A percentile compares a stretch with the other conserved stretches of the same genome.
These are phyloP conservation scores for Galaxea fascicularis DNA, from an alignment of 92 coral and sea anemone species.

Conservation along the genomic window DNA sequence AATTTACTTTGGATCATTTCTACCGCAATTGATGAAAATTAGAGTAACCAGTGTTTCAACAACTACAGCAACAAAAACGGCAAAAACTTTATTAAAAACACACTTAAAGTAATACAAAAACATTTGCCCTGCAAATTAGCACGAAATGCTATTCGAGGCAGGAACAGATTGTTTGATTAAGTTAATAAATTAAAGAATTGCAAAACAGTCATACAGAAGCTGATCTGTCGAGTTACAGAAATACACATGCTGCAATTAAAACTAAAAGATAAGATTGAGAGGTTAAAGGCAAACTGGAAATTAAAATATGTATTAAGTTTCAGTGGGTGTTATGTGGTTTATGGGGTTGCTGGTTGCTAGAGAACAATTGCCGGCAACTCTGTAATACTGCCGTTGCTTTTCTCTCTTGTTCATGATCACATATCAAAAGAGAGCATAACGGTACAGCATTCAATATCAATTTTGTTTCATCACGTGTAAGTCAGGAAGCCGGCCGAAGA, in stretches of 20 bases:
- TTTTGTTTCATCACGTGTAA: background rate
- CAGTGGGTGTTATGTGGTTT: background rate
- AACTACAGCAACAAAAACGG: background rate
- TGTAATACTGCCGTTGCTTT: background rate
- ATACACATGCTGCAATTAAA: no score
- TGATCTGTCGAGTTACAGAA: no score
- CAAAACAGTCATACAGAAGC: no score
- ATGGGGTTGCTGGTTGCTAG: background rate
- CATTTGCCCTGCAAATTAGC: no score
- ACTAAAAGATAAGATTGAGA: no score
- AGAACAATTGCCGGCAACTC: background rate
- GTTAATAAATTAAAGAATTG: no score
- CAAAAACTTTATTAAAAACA: no score
- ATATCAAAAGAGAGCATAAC: background rate
- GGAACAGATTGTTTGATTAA: no score
- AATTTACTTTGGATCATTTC: background rate
- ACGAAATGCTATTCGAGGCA: no score
- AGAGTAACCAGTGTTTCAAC: background rate
- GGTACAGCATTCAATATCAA: background rate
- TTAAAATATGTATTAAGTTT: background rate
- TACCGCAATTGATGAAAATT: background rate
- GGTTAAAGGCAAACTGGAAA: no score
- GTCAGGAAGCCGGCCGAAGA: background rate
- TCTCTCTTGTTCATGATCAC: background rate
- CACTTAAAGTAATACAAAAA: no score